These are phyloP conservation scores for Centropristis striata DNA, from an alignment of 2,113 vertebrate species.

Conservation along the genomic window DNA sequence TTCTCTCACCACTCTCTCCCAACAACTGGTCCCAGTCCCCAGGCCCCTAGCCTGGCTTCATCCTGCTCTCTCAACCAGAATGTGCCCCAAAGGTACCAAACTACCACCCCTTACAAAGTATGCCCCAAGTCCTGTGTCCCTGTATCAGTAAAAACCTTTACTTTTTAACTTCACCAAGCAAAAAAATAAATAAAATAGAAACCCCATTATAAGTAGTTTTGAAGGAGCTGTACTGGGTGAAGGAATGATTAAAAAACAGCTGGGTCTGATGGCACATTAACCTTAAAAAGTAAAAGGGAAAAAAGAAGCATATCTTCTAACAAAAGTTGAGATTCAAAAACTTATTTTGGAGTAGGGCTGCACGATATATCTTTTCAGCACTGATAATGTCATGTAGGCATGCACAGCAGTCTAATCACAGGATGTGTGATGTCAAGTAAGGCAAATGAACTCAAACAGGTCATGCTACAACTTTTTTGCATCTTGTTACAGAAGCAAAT, in stretches of 20 bases:
- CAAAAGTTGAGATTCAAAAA: constrained; percentile 15
- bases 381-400: too few species aligned
- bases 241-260: constrained; percentile 27
- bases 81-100: constrained; percentile 15
- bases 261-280: constrained; percentile 7
- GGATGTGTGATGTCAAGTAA: too few species aligned
- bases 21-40: constrained; percentile 69
- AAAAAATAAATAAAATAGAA: background rate
- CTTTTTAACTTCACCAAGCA: constrained; percentile 1
- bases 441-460: too few species aligned
- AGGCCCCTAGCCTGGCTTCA: constrained; percentile 44
- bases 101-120: constrained; percentile 15
- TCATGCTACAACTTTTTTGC: too few species aligned
- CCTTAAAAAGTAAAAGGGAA: background rate
- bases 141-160: constrained; percentile 25
- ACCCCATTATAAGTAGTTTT: constrained; percentile 18
- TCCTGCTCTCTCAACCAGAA: constrained; percentile 49
- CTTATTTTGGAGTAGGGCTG: constrained; percentile 13
- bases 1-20: constrained; percentile 79
- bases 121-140: background rate
- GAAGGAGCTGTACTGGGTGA: constrained; percentile 30
- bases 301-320: background rate
- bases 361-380: too few species aligned
- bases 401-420: too few species aligned
- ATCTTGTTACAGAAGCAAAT: too few species aligned